phyloP scores from a whole-genome alignment of 2,113 vertebrate species.

The Megaleporinus macrocephalus region DNA sequence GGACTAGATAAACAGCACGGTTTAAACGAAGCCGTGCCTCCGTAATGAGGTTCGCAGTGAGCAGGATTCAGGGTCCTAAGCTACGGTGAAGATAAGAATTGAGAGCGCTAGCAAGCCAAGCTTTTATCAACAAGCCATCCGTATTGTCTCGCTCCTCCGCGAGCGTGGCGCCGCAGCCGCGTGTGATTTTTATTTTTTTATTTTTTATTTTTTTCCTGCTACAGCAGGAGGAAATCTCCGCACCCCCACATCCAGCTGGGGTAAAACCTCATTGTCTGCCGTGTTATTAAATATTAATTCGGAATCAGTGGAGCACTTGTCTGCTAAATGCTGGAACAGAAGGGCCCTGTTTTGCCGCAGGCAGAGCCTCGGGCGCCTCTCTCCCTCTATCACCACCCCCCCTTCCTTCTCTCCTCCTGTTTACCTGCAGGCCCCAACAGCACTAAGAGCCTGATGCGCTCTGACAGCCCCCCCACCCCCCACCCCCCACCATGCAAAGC shows the following conservation, averaged over 20 bases:
- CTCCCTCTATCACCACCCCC: neutral
- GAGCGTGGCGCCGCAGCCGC: neutral
- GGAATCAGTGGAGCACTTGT: slow-evolving; percentile 78
- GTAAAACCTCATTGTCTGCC: slow-evolving; percentile 62
- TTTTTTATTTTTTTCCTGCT: too few relatives aligned
- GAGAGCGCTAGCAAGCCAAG: slow-evolving; percentile 4
- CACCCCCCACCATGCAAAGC: slow-evolving; percentile 44
- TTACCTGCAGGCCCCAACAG: slow-evolving; percentile 65
- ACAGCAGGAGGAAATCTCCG: slow-evolving; percentile 9
- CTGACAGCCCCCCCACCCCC: slow-evolving; percentile 59
- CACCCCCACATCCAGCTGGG: slow-evolving; percentile 39
- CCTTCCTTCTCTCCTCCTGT: slow-evolving; percentile 65
- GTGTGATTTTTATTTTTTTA: neutral
- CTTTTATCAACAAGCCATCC: slow-evolving; percentile 11
- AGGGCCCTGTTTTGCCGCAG: slow-evolving; percentile 68
- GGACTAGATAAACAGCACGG: slow-evolving; percentile 17
- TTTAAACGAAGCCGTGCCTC: neutral
- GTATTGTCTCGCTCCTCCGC: slow-evolving; percentile 4
- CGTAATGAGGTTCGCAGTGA: slow-evolving; percentile 6
- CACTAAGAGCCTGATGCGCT: slow-evolving; percentile 60
- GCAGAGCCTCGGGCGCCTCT: slow-evolving; percentile 63
- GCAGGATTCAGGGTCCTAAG: neutral
- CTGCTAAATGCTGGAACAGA: slow-evolving; percentile 77
- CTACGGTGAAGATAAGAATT: slow-evolving; percentile 13
- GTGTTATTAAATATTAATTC: slow-evolving; percentile 80